Conservation (phyloP, 2,797 vertebrate species). For the Ammospiza maritima region DNA sequence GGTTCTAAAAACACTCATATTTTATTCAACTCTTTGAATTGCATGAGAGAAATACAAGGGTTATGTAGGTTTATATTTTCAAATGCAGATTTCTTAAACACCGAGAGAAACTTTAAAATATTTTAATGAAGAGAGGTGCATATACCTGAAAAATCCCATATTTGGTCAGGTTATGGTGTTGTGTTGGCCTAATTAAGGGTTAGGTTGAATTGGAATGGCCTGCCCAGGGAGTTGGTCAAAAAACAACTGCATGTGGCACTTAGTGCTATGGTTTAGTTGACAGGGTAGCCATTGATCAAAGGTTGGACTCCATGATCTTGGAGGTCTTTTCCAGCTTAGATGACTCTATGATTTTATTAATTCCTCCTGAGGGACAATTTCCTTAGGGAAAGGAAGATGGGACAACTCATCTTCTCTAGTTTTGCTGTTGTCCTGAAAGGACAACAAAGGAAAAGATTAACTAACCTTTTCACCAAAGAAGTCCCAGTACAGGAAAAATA, state of each 20-base stretch:
- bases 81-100: neutral
- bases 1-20: neutral
- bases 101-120: neutral
- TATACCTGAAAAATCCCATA: neutral
- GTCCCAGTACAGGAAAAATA: neutral
- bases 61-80: neutral
- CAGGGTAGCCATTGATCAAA: neutral
- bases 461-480: neutral
- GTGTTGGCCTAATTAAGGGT: neutral
- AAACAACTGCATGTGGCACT: accelerated
- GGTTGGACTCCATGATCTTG: neutral
- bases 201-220: neutral
- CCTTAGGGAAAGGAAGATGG: neutral
- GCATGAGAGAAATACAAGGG: neutral
- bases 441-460: neutral
- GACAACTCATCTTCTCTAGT: neutral
- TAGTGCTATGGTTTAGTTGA: neutral
- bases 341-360: neutral
- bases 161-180: neutral
- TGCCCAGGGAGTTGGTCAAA: neutral
- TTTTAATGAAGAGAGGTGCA: neutral
- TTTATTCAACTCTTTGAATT: neutral
- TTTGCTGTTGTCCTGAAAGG: neutral
- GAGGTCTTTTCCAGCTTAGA: neutral
- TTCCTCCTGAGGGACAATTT: neutral